These are phyloP conservation scores for Enteromius fasciolatus DNA, from an alignment of 2,797 vertebrate genomes.

Conservation along the genomic window DNA sequence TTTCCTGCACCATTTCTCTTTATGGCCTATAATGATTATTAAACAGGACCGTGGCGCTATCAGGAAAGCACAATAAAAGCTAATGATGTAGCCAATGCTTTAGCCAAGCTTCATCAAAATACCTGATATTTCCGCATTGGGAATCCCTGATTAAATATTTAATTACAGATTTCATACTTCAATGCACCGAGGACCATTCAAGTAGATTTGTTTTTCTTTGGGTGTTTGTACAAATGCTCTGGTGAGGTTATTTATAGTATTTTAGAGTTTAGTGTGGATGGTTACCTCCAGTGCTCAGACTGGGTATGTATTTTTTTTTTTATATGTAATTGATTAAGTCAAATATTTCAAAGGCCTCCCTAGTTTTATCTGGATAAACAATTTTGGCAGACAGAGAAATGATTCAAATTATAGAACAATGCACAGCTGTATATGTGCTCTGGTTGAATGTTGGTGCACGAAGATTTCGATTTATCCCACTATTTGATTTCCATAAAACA, in stretches of 20 bases:
- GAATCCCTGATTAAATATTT: constrained; percentile 55
- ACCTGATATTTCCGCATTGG: constrained; percentile 41
- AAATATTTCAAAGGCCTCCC: not conserved
- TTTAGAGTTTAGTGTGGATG: not conserved
- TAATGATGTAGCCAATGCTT: constrained; percentile 54
- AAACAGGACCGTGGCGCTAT: constrained; percentile 54
- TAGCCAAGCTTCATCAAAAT: constrained; percentile 52
- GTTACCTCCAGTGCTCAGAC: not conserved
- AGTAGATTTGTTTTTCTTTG: constrained; percentile 21
- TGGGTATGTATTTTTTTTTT: not conserved
- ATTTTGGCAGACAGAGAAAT: constrained; percentile 14
- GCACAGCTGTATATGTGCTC: constrained; percentile 12
- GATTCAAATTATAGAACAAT: constrained; percentile 9
- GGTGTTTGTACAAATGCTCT: constrained; percentile 7
- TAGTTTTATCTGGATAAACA: not conserved
- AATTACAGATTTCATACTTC: constrained; percentile 57
- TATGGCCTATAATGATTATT: constrained; percentile 62
- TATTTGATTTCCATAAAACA: constrained; percentile 82
- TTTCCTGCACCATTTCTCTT: constrained; percentile 63
- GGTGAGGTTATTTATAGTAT: constrained; percentile 9
- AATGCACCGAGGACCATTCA: constrained; percentile 25
- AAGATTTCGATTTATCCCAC: constrained; percentile 56
- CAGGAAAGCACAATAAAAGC: constrained; percentile 53
- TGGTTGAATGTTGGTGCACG: constrained; percentile 31
- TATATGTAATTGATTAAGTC: not conserved